Percentiles rank a stretch among this genome's conserved stretches.
Conservation (phyloP, 2,113 vertebrate genomes). For the Pangasianodon gigas region DNA sequence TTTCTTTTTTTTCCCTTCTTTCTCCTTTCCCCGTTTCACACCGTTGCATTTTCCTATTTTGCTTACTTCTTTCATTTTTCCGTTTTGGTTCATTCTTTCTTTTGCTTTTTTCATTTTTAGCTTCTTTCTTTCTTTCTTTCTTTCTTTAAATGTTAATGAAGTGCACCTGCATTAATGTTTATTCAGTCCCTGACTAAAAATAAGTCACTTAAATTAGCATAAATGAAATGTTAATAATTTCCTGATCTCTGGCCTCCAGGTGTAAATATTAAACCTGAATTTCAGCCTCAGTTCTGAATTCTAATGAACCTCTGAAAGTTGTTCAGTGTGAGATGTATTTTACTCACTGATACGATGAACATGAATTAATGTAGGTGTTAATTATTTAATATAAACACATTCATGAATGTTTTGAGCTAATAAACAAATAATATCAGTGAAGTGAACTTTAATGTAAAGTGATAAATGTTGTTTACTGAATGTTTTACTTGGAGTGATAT, state of each 20-base stretch:
- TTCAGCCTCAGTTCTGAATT: neutral
- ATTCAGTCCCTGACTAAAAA: neutral
- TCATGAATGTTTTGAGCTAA: neutral
- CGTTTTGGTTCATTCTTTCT: neutral
- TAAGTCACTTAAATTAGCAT: neutral
- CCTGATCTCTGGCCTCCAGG: neutral
- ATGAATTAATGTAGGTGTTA: neutral
- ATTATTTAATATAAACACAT: neutral
- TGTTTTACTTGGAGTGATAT: neutral
- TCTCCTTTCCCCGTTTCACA: neutral
- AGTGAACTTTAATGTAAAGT: neutral
- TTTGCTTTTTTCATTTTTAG: neutral
- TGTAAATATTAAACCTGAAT: neutral
- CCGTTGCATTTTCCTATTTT: neutral
- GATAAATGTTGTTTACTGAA: neutral
- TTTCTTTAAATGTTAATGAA: neutral
- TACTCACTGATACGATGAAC: neutral
- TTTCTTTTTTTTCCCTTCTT: neutral
- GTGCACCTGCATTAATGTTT: neutral
- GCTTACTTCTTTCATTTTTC: neutral
- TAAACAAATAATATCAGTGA: neutral
- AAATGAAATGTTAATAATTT: neutral
- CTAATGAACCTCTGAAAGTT: neutral
- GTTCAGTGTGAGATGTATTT: neutral
- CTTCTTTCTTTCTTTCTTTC: neutral